A percentile compares a stretch with the other conserved stretches of the same genome.
Evolutionary conservation across 2,797 vertebrate species (phyloP).

Genomic region (Hippocampus kuda): DNA sequence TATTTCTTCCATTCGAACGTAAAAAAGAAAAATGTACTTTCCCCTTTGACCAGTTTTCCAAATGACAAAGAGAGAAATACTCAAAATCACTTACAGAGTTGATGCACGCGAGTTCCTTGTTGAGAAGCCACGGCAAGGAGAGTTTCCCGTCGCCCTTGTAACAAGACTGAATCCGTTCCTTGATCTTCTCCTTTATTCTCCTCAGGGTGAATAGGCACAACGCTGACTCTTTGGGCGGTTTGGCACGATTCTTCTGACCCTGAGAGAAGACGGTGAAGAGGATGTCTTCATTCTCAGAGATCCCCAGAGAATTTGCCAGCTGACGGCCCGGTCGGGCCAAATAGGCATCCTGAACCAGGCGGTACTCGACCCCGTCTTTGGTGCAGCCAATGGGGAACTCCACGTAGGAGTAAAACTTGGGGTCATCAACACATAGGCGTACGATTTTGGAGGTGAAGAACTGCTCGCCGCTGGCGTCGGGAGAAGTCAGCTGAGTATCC

Average conservation of each 20-base stretch:
- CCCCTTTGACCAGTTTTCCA: not conserved
- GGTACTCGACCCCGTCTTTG: constrained; percentile 92
- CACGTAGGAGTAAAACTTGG: constrained; percentile 97
- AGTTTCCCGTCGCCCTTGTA: constrained; percentile 94
- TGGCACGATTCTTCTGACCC: constrained; percentile 96
- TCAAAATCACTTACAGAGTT: constrained; percentile 80
- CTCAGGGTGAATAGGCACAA: constrained; percentile 93
- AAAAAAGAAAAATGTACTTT: not conserved
- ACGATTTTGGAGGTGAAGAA: constrained; percentile 99
- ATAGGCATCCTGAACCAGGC: constrained; percentile 92
- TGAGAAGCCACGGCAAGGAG: constrained; percentile 94
- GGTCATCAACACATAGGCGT: constrained; percentile 91
- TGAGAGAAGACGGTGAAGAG: constrained; percentile 96
- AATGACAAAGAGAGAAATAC: too few species aligned
- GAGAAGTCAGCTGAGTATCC: constrained; percentile 91
- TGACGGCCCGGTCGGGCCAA: constrained; percentile 82
- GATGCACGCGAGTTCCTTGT: constrained; percentile 97
- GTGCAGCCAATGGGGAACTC: constrained; percentile 96
- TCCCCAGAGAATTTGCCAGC: constrained; percentile 81
- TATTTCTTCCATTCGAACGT: not conserved
- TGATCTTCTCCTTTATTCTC: constrained; percentile 96
- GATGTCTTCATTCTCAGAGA: constrained; percentile 86
- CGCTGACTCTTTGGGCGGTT: constrained; percentile 93
- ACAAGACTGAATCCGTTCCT: constrained; percentile 96
- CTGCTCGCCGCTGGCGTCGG: constrained; percentile 89